Evolutionary conservation across 2,888 invertebrate genomes (phyloP), one percentile per base, ranked within the genome.

Genomic region (Hemithea aestivaria): DNA sequence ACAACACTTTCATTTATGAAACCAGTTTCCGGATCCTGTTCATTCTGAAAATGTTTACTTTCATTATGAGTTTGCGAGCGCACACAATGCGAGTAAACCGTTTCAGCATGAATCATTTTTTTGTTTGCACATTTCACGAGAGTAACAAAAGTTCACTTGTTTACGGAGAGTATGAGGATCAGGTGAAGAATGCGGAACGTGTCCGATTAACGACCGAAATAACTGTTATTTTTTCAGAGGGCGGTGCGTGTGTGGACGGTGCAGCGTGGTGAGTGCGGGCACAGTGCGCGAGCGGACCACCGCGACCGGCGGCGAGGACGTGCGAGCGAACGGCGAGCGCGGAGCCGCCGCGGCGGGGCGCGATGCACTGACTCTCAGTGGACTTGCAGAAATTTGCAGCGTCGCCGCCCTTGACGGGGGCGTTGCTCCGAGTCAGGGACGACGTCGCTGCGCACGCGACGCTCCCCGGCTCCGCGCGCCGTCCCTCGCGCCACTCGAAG

Each of bases 401-500:
- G 84, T 81, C 83, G 85, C 83, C 87, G 87, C 87, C 87, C 87
- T 85, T 87, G 85, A 84, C 85, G 82, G 83, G 87, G 87, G 82
- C 87, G 85, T 85, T 87, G 87, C 83, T 82, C 87, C 80, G 77
- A 72, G 69, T 79, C 85, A 85, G 87, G 85, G 84, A 85, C 85
- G 83, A 73, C 77, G 69, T 66, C 62, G 70, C 72, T 74, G 83
- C 84, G 84, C 84, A 81, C 83, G 83, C 84, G 84, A 79, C 80
- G 73, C 76, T 79, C 67, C 78, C 79, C 73, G 72, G 73, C 75
- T 57, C 73, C 2, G 16, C 16, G 16, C 16, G 5, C 68, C 68
- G 62, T 58, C 58, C 63, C 55, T 40, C 49, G 29, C n/a, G 31
- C 48, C 49, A 34, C 57, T 44, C 51, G 60, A 60, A 48, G 51